Base-by-base conservation (phyloP, 2,113 vertebrate genomes). In the Cepphus grylle region DNA sequence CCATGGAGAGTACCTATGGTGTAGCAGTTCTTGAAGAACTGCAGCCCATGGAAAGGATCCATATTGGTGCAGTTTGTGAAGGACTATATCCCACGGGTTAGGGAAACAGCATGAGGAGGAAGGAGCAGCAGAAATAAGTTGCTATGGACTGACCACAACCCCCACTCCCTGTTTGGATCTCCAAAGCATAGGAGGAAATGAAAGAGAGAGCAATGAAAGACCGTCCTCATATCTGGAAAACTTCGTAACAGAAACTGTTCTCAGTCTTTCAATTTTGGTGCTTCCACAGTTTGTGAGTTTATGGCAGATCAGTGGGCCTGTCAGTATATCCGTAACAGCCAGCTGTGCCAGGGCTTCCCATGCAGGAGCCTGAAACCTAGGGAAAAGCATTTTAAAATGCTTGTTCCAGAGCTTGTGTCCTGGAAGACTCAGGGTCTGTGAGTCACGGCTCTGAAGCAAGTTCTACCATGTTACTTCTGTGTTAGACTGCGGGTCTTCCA, bases 131-230 rank as follows among this genome's bases (percentile, higher is more conserved):
- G 52, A 76, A 22, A 30, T 30, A 47, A 42, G 4, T 61, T 79
- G 2, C n/a, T 66, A 78, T 3, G 32, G 56, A 47, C 40, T 3
- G 4, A 15, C 50, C 45, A 18, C 7, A 53, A 16, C 53, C 25
- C 25, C 8, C 17, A 45, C 21, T 69, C 5, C 9, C 6, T 0
- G 0, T 81, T 34, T 77, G 43, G 11, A 11, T 78, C 11, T 73
- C 45, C 43, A 61, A 40, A 81, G 11, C 65, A 27, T 6, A 65
- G 53, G 17, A 78, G 36, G 15, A 78, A 30, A 25, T 27, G 47
- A 6, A 66, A 62, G 43, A 70, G 13, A 21, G 12, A 72, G 32
- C 27, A 45, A 12, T 62, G 47, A 70, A 61, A 74, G 15, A 15
- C 19, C 42, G 3, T 74, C 27, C 22, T 86, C 12, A 2, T 59